Conservation (phyloP, 2,113 vertebrate genomes). For the Misgurnus anguillicaudatus region DNA sequence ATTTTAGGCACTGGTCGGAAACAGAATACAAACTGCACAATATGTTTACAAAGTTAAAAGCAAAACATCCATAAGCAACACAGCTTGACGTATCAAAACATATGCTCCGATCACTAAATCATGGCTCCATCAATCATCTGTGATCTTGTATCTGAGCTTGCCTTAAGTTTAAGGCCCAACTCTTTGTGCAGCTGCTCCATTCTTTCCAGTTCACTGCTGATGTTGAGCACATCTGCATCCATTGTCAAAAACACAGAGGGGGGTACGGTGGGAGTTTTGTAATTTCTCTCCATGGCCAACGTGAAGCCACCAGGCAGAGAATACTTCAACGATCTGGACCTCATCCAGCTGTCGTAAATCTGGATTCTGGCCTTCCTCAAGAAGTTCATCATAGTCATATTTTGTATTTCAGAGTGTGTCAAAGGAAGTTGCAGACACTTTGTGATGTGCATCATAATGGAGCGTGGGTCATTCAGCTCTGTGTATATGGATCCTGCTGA, state of each 20-base stretch:
- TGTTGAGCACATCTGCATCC: slow-evolving; percentile 50
- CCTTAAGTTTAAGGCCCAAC: slow-evolving; percentile 46
- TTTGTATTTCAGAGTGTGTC: slow-evolving; percentile 3
- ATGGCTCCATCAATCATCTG: not conserved
- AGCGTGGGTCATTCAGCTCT: slow-evolving; percentile 41
- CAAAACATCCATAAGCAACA: too few relatives aligned
- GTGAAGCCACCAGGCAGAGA: slow-evolving; percentile 46
- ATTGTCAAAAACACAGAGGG: slow-evolving; percentile 36
- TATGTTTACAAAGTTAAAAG: too few relatives aligned
- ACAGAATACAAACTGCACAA: too few relatives aligned
- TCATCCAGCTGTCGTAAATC: slow-evolving; percentile 49
- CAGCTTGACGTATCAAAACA: not conserved
- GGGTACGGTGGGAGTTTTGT: not conserved
- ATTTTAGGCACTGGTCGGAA: too few relatives aligned
- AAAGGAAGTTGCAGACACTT: slow-evolving; percentile 40
- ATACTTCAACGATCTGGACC: slow-evolving; percentile 42
- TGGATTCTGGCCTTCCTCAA: slow-evolving; percentile 45
- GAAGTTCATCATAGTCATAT: slow-evolving; percentile 37
- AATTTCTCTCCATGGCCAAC: slow-evolving; percentile 45
- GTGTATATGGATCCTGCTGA: slow-evolving; percentile 28
- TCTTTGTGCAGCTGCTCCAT: slow-evolving; percentile 57
- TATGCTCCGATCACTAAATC: not conserved
- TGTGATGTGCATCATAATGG: slow-evolving; percentile 51
- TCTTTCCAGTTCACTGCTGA: slow-evolving; percentile 56
- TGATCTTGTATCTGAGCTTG: not conserved